A percentile compares a stretch with the other conserved stretches of the same genome.
phyloP scores from a whole-genome alignment of 2,797 vertebrate genomes.

The Florisuga fusca region DNA sequence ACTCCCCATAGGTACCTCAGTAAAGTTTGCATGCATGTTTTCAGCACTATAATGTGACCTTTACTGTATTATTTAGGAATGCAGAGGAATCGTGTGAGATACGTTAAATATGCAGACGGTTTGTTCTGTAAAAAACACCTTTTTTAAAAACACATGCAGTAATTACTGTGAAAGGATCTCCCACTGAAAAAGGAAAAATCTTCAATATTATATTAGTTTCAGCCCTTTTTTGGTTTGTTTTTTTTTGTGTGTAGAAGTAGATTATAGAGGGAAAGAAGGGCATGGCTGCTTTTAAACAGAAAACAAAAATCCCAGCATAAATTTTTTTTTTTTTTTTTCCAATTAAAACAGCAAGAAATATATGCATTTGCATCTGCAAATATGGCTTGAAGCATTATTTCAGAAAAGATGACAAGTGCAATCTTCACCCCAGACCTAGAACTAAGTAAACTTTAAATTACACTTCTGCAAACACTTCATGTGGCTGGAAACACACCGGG shows the following conservation, averaged over 20 bases:
- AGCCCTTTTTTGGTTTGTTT: background rate
- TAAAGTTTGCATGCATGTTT: background rate
- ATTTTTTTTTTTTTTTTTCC: background rate
- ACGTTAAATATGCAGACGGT: background rate
- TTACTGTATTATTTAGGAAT: background rate
- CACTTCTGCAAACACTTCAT: background rate
- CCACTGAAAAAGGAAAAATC: slow-evolving; percentile 9
- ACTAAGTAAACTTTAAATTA: background rate
- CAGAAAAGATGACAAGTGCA: background rate
- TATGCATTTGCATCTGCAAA: background rate
- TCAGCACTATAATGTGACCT: background rate
- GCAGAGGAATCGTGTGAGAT: background rate
- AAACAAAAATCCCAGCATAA: background rate
- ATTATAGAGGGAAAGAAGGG: background rate
- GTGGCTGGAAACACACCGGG: background rate
- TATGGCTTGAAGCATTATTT: background rate
- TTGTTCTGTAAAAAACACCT: background rate
- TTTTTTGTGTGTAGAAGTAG: slow-evolving; percentile 38
- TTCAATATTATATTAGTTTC: background rate
- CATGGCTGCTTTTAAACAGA: background rate
- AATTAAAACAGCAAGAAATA: background rate
- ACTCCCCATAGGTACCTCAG: background rate
- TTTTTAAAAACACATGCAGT: background rate
- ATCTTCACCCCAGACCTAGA: background rate
- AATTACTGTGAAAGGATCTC: background rate